These are phyloP conservation scores for Spinus olivaceus DNA, from an alignment of 2,797 vertebrate species.

Conservation along the genomic window DNA sequence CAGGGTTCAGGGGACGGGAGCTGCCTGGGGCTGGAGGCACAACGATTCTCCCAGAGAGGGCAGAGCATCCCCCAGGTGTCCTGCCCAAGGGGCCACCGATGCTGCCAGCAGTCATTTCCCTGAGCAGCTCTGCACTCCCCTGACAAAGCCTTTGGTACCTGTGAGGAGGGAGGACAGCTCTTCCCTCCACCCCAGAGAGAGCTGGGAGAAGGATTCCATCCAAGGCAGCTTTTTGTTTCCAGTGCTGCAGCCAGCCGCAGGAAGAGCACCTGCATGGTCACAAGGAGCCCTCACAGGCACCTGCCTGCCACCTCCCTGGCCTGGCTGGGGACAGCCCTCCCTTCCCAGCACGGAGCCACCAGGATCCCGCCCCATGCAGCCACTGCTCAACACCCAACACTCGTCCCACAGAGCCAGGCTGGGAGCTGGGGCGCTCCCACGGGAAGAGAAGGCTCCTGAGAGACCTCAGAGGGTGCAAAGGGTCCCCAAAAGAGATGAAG, in stretches of 20 bases:
- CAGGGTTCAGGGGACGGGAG: rapidly evolving
- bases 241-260: rapidly evolving
- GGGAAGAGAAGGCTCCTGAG: not conserved
- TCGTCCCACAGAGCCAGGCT: not conserved
- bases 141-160: rapidly evolving
- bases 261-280: rapidly evolving
- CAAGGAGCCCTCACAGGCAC: rapidly evolving
- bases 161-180: rapidly evolving
- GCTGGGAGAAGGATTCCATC: rapidly evolving
- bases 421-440: not conserved
- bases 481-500: too few relatives aligned
- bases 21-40: not conserved
- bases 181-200: not conserved
- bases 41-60: rapidly evolving
- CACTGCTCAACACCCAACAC: rapidly evolving
- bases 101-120: rapidly evolving
- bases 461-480: not conserved
- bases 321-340: rapidly evolving
- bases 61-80: not conserved
- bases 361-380: rapidly evolving
- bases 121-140: rapidly evolving
- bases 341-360: rapidly evolving
- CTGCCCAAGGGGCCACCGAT: not conserved
- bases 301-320: not conserved
- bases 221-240: not conserved